Percentiles rank a stretch among this genome's conserved stretches.
Conservation (phyloP, 2,113 vertebrate genomes). For the Arothron firmamentum region DNA sequence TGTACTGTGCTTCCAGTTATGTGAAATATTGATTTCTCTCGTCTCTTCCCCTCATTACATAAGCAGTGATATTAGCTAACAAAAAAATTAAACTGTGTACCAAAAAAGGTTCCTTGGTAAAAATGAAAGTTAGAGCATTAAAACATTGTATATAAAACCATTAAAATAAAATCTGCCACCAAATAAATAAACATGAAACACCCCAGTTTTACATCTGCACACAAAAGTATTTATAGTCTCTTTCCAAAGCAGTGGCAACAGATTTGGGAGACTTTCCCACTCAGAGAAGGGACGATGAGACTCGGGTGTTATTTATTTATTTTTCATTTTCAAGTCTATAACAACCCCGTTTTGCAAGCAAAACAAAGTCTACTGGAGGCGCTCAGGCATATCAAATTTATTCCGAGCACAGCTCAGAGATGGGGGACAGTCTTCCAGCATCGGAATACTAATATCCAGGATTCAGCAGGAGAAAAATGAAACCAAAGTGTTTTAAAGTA, state of each 20-base stretch:
- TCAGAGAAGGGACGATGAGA: slow-evolving; percentile 12
- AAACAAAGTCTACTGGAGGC: slow-evolving; percentile 51
- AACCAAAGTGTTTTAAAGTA: slow-evolving; percentile 47
- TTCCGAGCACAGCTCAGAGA: slow-evolving; percentile 47
- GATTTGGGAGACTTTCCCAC: slow-evolving; percentile 23
- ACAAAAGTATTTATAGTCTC: slow-evolving; percentile 25
- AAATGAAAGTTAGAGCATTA: neutral
- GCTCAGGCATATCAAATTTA: slow-evolving; percentile 50
- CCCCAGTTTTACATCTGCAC: too few species aligned
- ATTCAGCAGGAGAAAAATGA: slow-evolving; percentile 20
- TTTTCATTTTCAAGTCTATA: slow-evolving; percentile 31
- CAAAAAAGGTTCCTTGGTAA: too few species aligned
- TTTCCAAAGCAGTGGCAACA: slow-evolving; percentile 36
- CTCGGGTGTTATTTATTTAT: slow-evolving; percentile 31
- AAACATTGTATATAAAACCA: too few species aligned
- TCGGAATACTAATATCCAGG: slow-evolving; percentile 55
- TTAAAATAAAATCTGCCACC: too few species aligned
- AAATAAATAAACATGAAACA: neutral
- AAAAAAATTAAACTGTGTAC: slow-evolving; percentile 18
- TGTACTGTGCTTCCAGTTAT: slow-evolving; percentile 51
- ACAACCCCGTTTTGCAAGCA: slow-evolving; percentile 48
- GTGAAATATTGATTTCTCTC: slow-evolving; percentile 77
- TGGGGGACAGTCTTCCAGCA: slow-evolving; percentile 53
- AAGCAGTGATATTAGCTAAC: slow-evolving; percentile 74
- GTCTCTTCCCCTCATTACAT: slow-evolving; percentile 71